Base-by-base conservation (phyloP, 2,888 invertebrate genomes). In the Mythimna loreyi region DNA sequence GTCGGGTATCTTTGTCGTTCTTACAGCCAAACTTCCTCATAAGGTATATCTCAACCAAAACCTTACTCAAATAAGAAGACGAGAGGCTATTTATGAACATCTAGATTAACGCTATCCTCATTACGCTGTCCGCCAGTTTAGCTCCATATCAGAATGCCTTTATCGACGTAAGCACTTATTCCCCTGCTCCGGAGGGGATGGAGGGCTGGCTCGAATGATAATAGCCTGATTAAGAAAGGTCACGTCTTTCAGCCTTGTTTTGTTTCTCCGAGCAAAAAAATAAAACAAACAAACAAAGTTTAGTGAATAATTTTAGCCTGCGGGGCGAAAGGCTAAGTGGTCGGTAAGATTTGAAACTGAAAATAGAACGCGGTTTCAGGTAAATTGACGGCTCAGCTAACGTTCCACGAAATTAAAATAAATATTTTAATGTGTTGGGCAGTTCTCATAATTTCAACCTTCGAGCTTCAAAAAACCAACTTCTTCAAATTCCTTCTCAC, bases 151-250 rank as follows among this genome's bases (percentile, higher is more conserved):
- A 86, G 81, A 83, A 84, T 76, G 80, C 75, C 80, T 85, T 84
- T 85, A 86, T 85, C 87, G 88, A 85, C 87, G 82, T 86, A 72
- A 82, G 72, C 74, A 75, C 74, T 85, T 83, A 79, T 82, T 79
- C 80, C 75, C 72, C 64, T 69, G 65, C 68, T 62, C 64, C 72
- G 64, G 72, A 75, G 75, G 75, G 85, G 74, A 80, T 59, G 78
- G 66, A 84, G 85, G 86, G 86, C 87, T 88, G 84, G 85, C 89
- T 87, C 79, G 93, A 94, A 93, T 93, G 90, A 92, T 93, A 93
- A 94, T 92, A 83, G 90, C 89, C 92, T 93, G 91, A 94, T 94
- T 93, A 93, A 91, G 90, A 90, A 88, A 89, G 91, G 90, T 92
- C 91, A 91, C 90, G 91, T 90, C 88, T 87, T 84, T 84, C 80